These are phyloP conservation scores for Xylota sylvarum DNA, from an alignment of 2,888 invertebrate genomes.

Conservation along the genomic window DNA sequence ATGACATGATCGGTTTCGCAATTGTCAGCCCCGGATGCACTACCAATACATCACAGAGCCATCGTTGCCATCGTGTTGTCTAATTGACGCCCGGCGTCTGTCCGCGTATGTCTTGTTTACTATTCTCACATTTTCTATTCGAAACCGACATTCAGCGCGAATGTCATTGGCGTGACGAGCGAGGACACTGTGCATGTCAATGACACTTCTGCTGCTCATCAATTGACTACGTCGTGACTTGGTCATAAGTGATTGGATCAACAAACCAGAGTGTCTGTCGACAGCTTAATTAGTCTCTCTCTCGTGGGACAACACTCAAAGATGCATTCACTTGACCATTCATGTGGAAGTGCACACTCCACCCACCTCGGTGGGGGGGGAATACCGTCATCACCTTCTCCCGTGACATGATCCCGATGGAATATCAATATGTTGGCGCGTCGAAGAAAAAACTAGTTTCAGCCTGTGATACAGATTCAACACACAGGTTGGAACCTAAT, in stretches of 20 bases:
- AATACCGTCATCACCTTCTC: slow-evolving; percentile 30
- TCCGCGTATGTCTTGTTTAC: slow-evolving; percentile 36
- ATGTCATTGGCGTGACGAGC: slow-evolving; percentile 50
- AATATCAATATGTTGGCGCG: slow-evolving; percentile 43
- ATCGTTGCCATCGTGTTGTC: background rate
- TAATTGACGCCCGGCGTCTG: slow-evolving; percentile 54
- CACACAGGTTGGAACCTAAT: slow-evolving; percentile 30
- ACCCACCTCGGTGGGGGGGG: slow-evolving; percentile 39
- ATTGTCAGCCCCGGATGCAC: slow-evolving; percentile 60
- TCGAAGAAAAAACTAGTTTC: slow-evolving; percentile 31
- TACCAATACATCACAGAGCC: slow-evolving; percentile 34
- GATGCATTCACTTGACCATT: slow-evolving; percentile 51
- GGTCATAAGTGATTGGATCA: slow-evolving; percentile 69
- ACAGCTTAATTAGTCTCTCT: slow-evolving; percentile 68
- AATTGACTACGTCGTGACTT: slow-evolving; percentile 60
- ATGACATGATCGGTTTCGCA: slow-evolving; percentile 62
- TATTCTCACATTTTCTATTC: slow-evolving; percentile 48
- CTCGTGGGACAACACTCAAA: slow-evolving; percentile 10
- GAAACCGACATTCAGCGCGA: slow-evolving; percentile 19
- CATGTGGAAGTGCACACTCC: slow-evolving; percentile 37
- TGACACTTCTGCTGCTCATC: slow-evolving; percentile 37
- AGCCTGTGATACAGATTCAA: slow-evolving; percentile 32
- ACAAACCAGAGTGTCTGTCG: slow-evolving; percentile 66
- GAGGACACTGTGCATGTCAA: slow-evolving; percentile 43
- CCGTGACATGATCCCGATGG: slow-evolving; percentile 21